Evolutionary conservation across 2,797 vertebrate species (phyloP).

Genomic region (Okamejei kenojei): DNA sequence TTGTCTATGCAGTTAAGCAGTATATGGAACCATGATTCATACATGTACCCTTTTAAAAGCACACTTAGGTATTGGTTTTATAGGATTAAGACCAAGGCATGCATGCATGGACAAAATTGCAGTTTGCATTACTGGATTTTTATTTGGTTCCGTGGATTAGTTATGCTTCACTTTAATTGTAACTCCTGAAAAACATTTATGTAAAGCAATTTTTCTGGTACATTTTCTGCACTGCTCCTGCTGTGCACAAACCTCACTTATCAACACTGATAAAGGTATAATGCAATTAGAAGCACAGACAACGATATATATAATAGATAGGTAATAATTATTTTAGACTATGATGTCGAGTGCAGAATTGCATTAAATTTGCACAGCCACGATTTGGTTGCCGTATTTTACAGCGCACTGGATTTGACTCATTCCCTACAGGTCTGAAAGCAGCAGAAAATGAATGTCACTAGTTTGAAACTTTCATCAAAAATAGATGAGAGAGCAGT

Average conservation of each 20-base stretch:
- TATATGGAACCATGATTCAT: neutral
- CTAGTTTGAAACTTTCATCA: neutral
- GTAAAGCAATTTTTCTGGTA: neutral
- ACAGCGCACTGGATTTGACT: neutral
- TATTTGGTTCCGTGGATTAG: neutral
- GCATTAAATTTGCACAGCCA: neutral
- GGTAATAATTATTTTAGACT: neutral
- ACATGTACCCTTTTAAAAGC: neutral
- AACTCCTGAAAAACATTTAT: neutral
- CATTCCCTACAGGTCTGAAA: neutral
- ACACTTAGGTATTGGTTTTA: neutral
- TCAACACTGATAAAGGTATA: neutral
- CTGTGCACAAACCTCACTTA: neutral
- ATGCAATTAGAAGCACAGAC: neutral
- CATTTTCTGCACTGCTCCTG: neutral
- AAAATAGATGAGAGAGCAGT: neutral
- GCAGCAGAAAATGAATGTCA: neutral
- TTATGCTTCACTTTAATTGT: neutral
- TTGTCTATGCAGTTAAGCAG: neutral
- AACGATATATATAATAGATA: neutral
- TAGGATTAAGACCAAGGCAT: constrained; percentile 3
- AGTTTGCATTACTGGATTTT: neutral
- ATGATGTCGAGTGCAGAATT: neutral
- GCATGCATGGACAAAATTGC: neutral
- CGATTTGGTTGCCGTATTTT: neutral